Conservation (phyloP, 2,797 vertebrate species). For the Lithobates pipiens region DNA sequence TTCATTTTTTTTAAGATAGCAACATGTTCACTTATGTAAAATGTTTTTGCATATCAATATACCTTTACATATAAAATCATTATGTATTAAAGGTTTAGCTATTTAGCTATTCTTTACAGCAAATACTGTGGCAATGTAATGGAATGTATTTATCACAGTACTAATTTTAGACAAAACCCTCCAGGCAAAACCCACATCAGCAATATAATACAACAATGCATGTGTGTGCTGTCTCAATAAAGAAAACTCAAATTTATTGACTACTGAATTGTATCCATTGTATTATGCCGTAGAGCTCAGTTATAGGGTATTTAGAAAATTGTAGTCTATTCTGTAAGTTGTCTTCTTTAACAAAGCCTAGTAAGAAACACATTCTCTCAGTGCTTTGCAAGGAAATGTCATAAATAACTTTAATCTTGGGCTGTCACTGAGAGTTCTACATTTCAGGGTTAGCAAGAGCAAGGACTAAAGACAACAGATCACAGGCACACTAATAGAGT, state of each 20-base stretch:
- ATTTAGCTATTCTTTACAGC: background rate
- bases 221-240: background rate
- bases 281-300: background rate
- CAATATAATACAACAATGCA: background rate
- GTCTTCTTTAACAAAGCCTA: background rate
- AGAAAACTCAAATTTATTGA: constrained; percentile 3
- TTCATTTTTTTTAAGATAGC: background rate
- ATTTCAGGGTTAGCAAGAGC: background rate
- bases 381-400: background rate
- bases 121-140: background rate
- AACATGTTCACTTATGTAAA: background rate
- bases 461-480: background rate
- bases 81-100: background rate
- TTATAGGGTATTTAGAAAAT: background rate
- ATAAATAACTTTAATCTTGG: constrained; percentile 33
- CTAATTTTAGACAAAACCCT: constrained; percentile 14
- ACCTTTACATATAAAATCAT: background rate
- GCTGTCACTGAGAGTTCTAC: constrained; percentile 9
- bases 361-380: constrained; percentile 1
- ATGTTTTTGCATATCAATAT: background rate
- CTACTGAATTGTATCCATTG: constrained; percentile 1
- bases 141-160: background rate
- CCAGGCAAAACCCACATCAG: background rate
- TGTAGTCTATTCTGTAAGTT: constrained; percentile 8
- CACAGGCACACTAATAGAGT: background rate